Evolutionary conservation across 2,888 invertebrate species (phyloP).

Genomic region (Spatulosminthurus flaviceps): DNA sequence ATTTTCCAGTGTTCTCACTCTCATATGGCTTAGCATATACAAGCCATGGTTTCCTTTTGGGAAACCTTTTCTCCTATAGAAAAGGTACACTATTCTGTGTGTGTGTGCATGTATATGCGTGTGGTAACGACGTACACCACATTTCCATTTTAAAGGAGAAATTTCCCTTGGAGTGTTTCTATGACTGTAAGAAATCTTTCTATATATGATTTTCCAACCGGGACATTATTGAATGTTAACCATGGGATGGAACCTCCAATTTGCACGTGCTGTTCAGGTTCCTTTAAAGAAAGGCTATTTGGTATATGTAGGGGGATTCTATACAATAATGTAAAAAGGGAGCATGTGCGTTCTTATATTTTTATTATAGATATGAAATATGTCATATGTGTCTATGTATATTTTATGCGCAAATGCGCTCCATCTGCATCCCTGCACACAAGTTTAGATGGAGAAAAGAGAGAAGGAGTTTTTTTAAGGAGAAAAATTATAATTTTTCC

Average conservation of each 20-base stretch:
- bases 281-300: background rate
- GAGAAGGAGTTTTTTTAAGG: too few species aligned
- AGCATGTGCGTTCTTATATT: background rate
- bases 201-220: background rate
- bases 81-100: too few species aligned
- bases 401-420: too few species aligned
- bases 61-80: too few species aligned
- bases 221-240: background rate
- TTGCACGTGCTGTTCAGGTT: background rate
- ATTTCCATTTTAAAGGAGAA: background rate
- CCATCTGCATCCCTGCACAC: too few species aligned
- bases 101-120: too few species aligned
- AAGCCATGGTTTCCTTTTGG: too few species aligned
- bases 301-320: background rate
- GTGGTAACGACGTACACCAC: too few species aligned
- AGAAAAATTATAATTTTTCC: too few species aligned
- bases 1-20: conserved; percentile 15
- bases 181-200: background rate
- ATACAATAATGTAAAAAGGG: background rate
- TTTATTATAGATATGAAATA: too few species aligned
- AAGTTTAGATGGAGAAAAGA: too few species aligned
- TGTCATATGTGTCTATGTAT: too few species aligned
- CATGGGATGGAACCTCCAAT: background rate
- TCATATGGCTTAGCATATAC: background rate
- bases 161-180: background rate